Evolutionary conservation across 2,888 invertebrate genomes (phyloP).

Genomic region (Brachypterus glaber): DNA sequence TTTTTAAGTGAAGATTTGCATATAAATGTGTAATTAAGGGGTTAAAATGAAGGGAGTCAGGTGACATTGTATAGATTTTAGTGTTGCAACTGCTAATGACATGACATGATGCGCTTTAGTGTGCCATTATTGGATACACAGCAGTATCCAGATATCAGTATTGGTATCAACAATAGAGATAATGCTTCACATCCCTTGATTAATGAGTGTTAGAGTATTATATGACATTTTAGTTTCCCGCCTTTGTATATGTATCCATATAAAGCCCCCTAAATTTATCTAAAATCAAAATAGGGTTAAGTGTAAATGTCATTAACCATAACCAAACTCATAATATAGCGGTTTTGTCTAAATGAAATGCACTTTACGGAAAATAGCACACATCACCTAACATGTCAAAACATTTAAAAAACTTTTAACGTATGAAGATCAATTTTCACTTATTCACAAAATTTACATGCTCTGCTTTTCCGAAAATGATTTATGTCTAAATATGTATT

Average conservation of each 20-base stretch:
- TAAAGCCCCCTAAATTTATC: conserved; percentile 25
- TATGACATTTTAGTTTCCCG: conserved; percentile 30
- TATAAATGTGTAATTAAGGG: too few species aligned
- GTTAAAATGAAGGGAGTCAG: too few species aligned
- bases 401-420: too few species aligned
- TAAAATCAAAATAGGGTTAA: conserved; percentile 25
- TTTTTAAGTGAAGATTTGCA: too few species aligned
- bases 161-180: conserved; percentile 28
- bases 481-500: too few species aligned
- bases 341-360: conserved; percentile 21
- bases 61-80: conserved; percentile 15
- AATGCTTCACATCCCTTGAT: conserved; percentile 35
- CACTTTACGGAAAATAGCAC: conserved; percentile 17
- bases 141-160: conserved; percentile 15
- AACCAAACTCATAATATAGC: conserved; percentile 26
- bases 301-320: conserved; percentile 27
- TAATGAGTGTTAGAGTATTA: conserved; percentile 32
- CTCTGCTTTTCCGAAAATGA: too few species aligned
- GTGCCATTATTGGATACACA: conserved; percentile 1
- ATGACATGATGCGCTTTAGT: conserved; percentile 29
- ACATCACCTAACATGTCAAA: conserved; percentile 18
- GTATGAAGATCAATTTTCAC: too few species aligned
- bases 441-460: too few species aligned
- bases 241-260: conserved; percentile 25
- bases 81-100: conserved; percentile 27